These are phyloP conservation scores for Holothuria glaberrima DNA, from an alignment of 35 echinoderm and acorn worm species.

Conservation along the genomic window DNA sequence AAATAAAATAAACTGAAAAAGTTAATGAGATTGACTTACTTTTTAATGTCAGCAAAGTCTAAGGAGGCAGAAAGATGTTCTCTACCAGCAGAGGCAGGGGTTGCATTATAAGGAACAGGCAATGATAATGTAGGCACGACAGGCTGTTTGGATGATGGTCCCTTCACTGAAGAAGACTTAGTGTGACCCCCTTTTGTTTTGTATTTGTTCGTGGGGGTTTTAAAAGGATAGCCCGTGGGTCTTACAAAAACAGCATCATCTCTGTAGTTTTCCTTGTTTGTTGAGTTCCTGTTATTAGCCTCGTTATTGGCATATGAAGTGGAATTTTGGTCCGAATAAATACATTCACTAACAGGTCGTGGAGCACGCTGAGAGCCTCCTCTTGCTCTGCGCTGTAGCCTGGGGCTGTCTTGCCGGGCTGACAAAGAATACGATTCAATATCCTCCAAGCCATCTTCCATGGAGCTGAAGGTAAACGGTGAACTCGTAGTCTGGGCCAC, in stretches of 20 bases:
- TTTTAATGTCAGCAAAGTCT: slow-evolving; percentile 71
- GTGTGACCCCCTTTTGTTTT: slow-evolving; percentile 64
- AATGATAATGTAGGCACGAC: slow-evolving; percentile 93
- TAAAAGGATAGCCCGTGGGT: slow-evolving; percentile 65
- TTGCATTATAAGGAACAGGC: slow-evolving; percentile 61
- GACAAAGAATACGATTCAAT: slow-evolving; percentile 73
- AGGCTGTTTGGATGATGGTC: slow-evolving; percentile 63
- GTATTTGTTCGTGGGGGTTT: slow-evolving; percentile 64
- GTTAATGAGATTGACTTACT: slow-evolving; percentile 49
- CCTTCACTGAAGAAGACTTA: slow-evolving; percentile 42
- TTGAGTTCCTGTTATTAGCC: not conserved
- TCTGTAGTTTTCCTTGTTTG: slow-evolving; percentile 63
- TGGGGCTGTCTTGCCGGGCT: slow-evolving; percentile 8
- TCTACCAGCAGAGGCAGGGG: slow-evolving; percentile 75
- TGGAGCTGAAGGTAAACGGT: slow-evolving; percentile 87
- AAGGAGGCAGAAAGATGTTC: slow-evolving; percentile 21
- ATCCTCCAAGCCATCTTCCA: slow-evolving; percentile 92
- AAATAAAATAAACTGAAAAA: no score
- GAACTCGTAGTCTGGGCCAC: slow-evolving; percentile 82
- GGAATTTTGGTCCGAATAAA: slow-evolving; percentile 9
- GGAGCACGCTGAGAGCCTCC: not conserved
- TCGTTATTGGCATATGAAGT: not conserved
- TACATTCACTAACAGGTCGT: slow-evolving; percentile 9
- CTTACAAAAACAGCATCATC: slow-evolving; percentile 80
- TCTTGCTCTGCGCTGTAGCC: not conserved